A percentile compares a stretch with the other conserved stretches of the same genome.
phyloP scores from a whole-genome alignment of 2,888 invertebrate genomes.

The Kryphioiulus occultus region DNA sequence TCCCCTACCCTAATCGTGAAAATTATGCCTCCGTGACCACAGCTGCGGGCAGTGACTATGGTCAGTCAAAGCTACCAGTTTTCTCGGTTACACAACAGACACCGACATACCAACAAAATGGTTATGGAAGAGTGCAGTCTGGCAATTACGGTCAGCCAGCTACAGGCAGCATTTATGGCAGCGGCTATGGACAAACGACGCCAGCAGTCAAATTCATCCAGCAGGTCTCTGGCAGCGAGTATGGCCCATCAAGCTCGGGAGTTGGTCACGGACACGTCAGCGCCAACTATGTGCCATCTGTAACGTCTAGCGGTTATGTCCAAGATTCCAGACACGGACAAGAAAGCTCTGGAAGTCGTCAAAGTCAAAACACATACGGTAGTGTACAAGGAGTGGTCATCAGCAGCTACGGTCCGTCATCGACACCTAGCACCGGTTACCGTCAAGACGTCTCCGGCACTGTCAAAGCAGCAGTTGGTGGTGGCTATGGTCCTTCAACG shows the following conservation, averaged over 20 bases:
- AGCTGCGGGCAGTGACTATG: not conserved
- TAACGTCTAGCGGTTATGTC: not conserved
- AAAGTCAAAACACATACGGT: not conserved
- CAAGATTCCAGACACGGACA: not conserved
- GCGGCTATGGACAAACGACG: not conserved
- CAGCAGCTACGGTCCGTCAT: not conserved
- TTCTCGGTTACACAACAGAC: not conserved
- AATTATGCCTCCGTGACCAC: not conserved
- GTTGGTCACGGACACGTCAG: not conserved
- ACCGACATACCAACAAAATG: not conserved
- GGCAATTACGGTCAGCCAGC: not conserved
- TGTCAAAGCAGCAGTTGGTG: not conserved
- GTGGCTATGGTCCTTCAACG: not conserved
- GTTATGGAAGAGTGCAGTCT: not conserved
- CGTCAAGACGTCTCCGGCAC: not conserved
- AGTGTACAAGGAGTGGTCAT: not conserved
- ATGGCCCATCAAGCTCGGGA: not conserved
- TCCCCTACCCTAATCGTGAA: not conserved
- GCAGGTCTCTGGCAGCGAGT: not conserved
- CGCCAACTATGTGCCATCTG: not conserved
- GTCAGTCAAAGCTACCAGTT: not conserved
- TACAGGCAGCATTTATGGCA: too few relatives aligned
- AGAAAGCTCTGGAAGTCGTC: not conserved
- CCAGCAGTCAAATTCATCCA: not conserved
- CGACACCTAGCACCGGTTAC: not conserved